Conservation (phyloP, 2,797 vertebrate species). For the Capromys pilorides region DNA sequence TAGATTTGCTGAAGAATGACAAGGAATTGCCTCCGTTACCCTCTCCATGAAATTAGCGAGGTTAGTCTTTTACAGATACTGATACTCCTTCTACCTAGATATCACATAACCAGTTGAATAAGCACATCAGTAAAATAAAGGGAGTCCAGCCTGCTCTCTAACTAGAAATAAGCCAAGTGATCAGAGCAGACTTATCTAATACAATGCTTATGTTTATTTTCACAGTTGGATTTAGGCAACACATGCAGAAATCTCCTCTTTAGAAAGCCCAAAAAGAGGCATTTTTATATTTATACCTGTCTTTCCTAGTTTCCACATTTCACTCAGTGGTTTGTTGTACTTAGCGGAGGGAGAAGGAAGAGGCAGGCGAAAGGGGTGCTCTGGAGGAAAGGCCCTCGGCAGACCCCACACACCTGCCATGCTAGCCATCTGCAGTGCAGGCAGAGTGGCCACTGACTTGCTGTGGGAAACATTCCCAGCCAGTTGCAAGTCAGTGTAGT, state of each 20-base stretch:
- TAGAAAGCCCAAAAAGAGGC: not conserved
- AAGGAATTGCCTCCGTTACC: not conserved
- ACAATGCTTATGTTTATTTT: not conserved
- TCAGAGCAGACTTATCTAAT: slow-evolving; percentile 42
- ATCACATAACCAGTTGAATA: not conserved
- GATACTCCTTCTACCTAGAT: not conserved
- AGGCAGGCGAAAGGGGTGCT: not conserved
- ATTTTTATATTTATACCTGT: not conserved
- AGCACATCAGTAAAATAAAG: slow-evolving; percentile 39
- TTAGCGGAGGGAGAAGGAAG: not conserved
- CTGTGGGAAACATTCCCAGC: slow-evolving; percentile 19
- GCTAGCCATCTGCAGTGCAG: too few species aligned
- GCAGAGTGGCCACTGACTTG: not conserved
- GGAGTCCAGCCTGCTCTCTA: not conserved
- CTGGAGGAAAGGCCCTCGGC: not conserved
- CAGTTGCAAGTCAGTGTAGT: slow-evolving; percentile 13
- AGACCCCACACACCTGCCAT: not conserved
- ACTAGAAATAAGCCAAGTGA: slow-evolving; percentile 44
- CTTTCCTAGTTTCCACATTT: not conserved
- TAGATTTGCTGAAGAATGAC: not conserved
- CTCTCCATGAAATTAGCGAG: not conserved
- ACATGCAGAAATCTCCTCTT: not conserved
- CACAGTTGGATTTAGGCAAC: slow-evolving; percentile 14
- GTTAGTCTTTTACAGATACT: slow-evolving; percentile 49
- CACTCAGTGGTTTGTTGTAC: not conserved